Percentiles rank a stretch among this genome's conserved stretches.
Evolutionary conservation across 2,113 vertebrate species (phyloP).

Genomic region (Orientallactaga bullata): DNA sequence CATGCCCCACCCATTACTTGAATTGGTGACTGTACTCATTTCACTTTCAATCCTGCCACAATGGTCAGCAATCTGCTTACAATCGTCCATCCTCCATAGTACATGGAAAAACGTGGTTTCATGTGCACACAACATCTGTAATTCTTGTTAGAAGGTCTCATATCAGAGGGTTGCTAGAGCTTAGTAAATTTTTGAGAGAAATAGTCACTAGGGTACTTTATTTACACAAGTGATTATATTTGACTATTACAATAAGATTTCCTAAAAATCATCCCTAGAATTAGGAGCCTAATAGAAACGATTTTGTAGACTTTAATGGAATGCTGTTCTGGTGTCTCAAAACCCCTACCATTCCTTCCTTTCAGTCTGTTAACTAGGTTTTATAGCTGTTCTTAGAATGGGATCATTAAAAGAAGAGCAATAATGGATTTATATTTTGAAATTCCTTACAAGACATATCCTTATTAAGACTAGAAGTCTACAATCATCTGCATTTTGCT

Average conservation of each 20-base stretch:
- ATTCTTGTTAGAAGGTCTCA: not conserved
- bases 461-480: not conserved
- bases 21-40: not conserved
- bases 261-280: not conserved
- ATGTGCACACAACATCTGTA: not conserved
- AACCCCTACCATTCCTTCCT: accelerated
- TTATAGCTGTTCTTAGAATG: not conserved
- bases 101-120: too few species aligned
- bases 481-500: not conserved
- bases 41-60: not conserved
- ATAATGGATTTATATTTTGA: not conserved
- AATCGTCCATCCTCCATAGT: too few species aligned
- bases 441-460: not conserved
- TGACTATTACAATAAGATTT: not conserved
- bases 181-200: not conserved
- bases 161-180: not conserved
- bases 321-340: not conserved
- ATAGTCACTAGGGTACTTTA: too few species aligned
- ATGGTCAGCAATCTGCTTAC: not conserved
- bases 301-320: not conserved
- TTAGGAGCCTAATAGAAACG: not conserved
- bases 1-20: not conserved
- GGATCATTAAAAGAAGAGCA: too few species aligned
- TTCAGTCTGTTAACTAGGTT: not conserved
- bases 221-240: not conserved